phyloP scores from a whole-genome alignment of 1,140 invertebrate species.

The Philopotamus ludificatus region DNA sequence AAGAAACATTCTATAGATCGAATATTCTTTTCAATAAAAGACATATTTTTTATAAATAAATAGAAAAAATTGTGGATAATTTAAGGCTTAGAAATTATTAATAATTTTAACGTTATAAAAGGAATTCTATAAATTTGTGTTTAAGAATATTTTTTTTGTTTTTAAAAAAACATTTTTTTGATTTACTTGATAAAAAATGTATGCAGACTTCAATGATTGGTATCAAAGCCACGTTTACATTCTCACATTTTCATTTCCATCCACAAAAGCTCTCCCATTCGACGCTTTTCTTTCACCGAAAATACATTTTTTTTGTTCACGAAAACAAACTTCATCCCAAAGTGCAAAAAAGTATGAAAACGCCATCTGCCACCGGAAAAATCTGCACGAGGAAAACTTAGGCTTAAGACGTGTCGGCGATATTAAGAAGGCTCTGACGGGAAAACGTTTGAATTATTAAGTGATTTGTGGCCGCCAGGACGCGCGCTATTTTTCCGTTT shows the following conservation, averaged over 20 bases:
- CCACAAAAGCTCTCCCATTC: background rate
- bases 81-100: no score
- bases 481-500: constrained; percentile 14
- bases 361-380: constrained; percentile 8
- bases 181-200: no score
- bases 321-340: constrained; percentile 1
- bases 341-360: constrained; percentile 1
- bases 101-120: no score
- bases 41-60: no score
- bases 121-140: no score
- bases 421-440: constrained; percentile 18
- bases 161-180: no score
- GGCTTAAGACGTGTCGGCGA: constrained; percentile 11
- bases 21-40: no score
- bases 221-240: background rate
- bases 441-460: constrained; percentile 29
- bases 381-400: constrained; percentile 16
- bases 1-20: no score
- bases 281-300: background rate
- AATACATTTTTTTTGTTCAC: background rate
- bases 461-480: constrained; percentile 26
- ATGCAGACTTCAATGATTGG: background rate
- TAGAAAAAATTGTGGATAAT: no score
- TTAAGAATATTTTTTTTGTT: no score
- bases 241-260: background rate